Base-by-base conservation (phyloP, 2,888 invertebrate species). In the Cenopis cana region DNA sequence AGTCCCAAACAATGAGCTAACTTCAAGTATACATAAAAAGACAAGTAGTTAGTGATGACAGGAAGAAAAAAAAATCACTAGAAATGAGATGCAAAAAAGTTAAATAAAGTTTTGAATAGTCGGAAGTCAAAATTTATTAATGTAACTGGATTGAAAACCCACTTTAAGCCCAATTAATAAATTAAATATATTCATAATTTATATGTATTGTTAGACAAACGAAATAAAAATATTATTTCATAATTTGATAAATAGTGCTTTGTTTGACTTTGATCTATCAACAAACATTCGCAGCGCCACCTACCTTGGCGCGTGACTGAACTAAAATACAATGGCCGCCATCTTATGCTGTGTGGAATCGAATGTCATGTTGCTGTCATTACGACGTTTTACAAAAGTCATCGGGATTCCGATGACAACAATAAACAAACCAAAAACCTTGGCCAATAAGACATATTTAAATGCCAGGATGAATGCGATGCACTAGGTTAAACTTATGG, bases 281-380 rank as follows among this genome's bases (percentile, higher is more conserved):
- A 85, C 86, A 89, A 87, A 83, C 80, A 77, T 77, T 73, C 56
- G 78, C 81, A 81, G 85, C 89, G 90, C 88, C 87, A 74, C 81
- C 88, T 87, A 76, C 76, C 78, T 81, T 72, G 77, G 84, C 89
- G 89, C 91, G 90, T 90, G 90, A 90, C 83, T 74, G 76, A 80
- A 82, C 80, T 74, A 74, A 74, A 76, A 78, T 76, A 74, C 73
- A 75, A 76, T 68, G 75, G 76, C 86, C 76, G 89, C 90, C 91
- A 91, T 91, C 83, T 91, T 91, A 87, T 85, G 71, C 72, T 76
- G 78, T 81, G 77, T 84, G 88, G 86, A 70, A 70, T 71, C 83
- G 82, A 82, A 88, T 92, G 91, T 91, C 92, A 92, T 85, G 86
- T 85, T 83, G 82, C 86, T 92, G 93, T 93, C 93, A 93, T 80